These are phyloP conservation scores for Diachasmimorpha longicaudata DNA, from an alignment of 1,140 invertebrate species.

Conservation along the genomic window DNA sequence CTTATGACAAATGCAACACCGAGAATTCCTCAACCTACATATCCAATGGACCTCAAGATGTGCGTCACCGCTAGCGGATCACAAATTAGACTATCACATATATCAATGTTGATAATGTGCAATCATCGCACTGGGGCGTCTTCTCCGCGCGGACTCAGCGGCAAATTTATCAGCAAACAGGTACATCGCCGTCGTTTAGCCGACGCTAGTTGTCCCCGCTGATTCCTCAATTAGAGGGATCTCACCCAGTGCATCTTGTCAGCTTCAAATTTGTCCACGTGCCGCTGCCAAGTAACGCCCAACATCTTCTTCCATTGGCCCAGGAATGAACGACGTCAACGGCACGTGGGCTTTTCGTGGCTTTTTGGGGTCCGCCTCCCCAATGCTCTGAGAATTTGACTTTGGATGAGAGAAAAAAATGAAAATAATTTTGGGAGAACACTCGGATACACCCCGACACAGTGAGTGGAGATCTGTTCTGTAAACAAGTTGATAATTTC, in stretches of 20 bases:
- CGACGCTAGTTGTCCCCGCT: not conserved
- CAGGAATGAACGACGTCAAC: not conserved
- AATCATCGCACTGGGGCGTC: no score
- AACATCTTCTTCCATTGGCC: slow-evolving; percentile 36
- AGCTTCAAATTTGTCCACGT: not conserved
- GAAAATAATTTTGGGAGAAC: slow-evolving; percentile 38
- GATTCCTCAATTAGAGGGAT: no score
- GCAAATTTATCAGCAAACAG: slow-evolving; percentile 23
- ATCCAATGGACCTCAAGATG: no score
- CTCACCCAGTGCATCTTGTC: not conserved
- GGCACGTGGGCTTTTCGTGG: slow-evolving; percentile 32
- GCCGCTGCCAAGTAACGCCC: slow-evolving; percentile 56
- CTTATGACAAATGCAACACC: no score
- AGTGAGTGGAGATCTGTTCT: not conserved
- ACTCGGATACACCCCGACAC: slow-evolving; percentile 26
- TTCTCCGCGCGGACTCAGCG: no score
- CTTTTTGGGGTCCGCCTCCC: slow-evolving; percentile 44
- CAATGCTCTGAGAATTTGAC: slow-evolving; percentile 35
- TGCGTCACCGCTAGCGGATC: no score
- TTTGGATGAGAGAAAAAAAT: slow-evolving; percentile 27
- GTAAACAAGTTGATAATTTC: not conserved
- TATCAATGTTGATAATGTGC: no score
- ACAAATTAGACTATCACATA: no score
- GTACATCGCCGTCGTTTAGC: slow-evolving; percentile 51
- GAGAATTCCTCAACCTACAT: no score